These are phyloP conservation scores for Heliconius cydno DNA, from an alignment of 2,888 invertebrate genomes.

Conservation along the genomic window DNA sequence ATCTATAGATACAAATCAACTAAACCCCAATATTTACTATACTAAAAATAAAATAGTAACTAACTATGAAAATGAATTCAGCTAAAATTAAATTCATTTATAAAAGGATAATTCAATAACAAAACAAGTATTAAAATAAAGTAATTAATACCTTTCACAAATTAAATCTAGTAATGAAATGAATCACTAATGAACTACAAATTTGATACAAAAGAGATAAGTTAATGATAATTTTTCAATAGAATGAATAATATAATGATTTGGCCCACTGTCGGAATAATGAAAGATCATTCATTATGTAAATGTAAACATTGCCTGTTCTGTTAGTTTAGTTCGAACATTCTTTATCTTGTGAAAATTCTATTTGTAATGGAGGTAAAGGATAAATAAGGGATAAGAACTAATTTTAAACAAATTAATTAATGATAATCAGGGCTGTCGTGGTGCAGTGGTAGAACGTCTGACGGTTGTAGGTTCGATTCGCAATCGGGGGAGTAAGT, in stretches of 20 bases:
- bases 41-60: too few relatives aligned
- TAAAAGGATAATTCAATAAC: not conserved
- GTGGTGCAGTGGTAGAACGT: not conserved
- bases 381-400: not conserved
- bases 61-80: not conserved
- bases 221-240: slow-evolving; percentile 9
- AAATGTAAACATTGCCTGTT: not conserved
- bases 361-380: not conserved
- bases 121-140: slow-evolving; percentile 4
- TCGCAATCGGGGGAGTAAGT: not conserved
- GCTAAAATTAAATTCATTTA: not conserved
- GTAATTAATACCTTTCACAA: not conserved
- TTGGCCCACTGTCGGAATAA: not conserved
- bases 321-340: not conserved
- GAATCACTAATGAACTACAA: slow-evolving; percentile 10
- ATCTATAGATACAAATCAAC: too few relatives aligned
- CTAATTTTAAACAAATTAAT: not conserved
- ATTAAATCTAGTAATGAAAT: not conserved
- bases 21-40: not conserved
- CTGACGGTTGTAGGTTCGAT: not conserved
- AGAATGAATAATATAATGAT: not conserved
- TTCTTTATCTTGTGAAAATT: not conserved
- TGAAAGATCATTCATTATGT: slow-evolving; percentile 5
- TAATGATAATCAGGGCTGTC: not conserved
- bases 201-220: not conserved